Evolutionary conservation across 2,113 vertebrate genomes (phyloP).

Genomic region (Pygoscelis adeliae): DNA sequence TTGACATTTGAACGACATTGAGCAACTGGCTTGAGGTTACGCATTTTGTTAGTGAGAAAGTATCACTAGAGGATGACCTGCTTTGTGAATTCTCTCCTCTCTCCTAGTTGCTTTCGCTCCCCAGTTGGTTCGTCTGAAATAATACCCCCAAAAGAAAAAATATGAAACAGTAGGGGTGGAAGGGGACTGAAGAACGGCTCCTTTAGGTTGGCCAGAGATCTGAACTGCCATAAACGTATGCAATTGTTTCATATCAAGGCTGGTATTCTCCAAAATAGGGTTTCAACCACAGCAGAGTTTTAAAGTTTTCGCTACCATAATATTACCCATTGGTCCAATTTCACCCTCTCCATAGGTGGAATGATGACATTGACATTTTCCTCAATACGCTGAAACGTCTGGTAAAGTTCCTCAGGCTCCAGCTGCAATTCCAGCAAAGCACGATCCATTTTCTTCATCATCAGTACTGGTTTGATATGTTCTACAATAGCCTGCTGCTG

Average conservation of each 20-base stretch:
- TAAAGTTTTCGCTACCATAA: slow-evolving; percentile 17
- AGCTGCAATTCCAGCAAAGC: slow-evolving; percentile 60
- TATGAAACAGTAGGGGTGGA: fast-evolving
- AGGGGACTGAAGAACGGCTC: background rate
- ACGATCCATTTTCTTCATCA: slow-evolving; percentile 62
- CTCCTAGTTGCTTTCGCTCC: background rate
- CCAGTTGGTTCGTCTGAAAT: background rate
- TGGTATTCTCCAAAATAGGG: background rate
- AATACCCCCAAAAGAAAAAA: background rate
- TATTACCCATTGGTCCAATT: slow-evolving; percentile 48
- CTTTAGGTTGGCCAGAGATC: background rate
- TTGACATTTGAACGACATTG: background rate
- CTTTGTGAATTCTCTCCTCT: background rate
- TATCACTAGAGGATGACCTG: background rate
- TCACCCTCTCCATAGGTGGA: slow-evolving; percentile 50
- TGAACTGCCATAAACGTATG: background rate
- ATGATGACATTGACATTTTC: slow-evolving; percentile 53
- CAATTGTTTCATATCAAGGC: background rate
- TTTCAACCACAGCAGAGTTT: background rate
- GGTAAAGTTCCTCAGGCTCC: slow-evolving; percentile 50
- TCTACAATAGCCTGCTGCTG: slow-evolving; percentile 44
- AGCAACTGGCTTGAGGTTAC: background rate
- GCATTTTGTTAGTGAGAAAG: background rate
- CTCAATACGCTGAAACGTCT: slow-evolving; percentile 42
- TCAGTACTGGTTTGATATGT: slow-evolving; percentile 26